Conservation (phyloP, 2,888 invertebrate species). For the Mechanitis mazaeus region DNA sequence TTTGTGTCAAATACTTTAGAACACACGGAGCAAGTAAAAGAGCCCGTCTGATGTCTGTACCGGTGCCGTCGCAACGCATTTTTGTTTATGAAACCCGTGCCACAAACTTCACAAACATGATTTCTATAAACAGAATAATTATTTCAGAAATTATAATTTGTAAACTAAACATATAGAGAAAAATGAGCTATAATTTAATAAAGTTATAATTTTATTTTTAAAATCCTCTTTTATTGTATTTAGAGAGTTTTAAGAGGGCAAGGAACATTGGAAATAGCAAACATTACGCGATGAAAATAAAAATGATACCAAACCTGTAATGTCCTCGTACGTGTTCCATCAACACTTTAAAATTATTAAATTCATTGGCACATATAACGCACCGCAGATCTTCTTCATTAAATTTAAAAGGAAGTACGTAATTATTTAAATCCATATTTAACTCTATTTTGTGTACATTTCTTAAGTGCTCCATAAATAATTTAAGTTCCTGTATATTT, state of each 20-base stretch:
- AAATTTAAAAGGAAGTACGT: constrained; percentile 48
- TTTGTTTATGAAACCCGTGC: constrained; percentile 60
- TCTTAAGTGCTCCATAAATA: constrained; percentile 39
- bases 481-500: constrained; percentile 31
- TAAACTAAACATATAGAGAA: too few relatives aligned
- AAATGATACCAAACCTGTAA: constrained; percentile 30
- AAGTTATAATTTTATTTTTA: too few relatives aligned
- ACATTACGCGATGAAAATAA: too few relatives aligned
- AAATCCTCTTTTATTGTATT: too few relatives aligned
- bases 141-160: too few relatives aligned
- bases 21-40: constrained; percentile 53
- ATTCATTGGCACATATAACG: constrained; percentile 34
- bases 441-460: constrained; percentile 36
- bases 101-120: constrained; percentile 69
- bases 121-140: constrained; percentile 33
- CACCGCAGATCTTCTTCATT: constrained; percentile 36
- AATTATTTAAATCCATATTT: constrained; percentile 37
- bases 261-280: too few relatives aligned
- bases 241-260: too few relatives aligned
- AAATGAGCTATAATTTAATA: too few relatives aligned
- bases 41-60: constrained; percentile 46
- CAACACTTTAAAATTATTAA: constrained; percentile 31
- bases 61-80: constrained; percentile 42
- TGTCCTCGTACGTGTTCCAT: constrained; percentile 58
- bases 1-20: constrained; percentile 61